Conservation (phyloP, 2,797 vertebrate species). For the Mormyrops boulengeri region DNA sequence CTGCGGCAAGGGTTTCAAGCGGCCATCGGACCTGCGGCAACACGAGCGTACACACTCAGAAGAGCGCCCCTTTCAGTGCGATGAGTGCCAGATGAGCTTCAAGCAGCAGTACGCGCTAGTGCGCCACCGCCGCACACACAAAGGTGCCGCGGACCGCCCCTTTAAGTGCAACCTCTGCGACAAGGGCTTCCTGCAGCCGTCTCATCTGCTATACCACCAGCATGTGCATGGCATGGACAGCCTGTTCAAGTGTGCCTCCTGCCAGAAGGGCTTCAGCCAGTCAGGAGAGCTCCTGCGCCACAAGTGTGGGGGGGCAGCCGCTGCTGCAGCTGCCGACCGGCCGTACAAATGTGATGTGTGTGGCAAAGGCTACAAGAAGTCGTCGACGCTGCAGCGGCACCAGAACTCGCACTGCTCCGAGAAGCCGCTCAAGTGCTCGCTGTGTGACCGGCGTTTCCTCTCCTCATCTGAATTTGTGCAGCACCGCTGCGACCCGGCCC, state of each 20-base stretch:
- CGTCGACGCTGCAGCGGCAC: conserved; percentile 90
- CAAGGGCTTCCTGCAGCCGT: conserved; percentile 93
- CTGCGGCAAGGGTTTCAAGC: conserved; percentile 91
- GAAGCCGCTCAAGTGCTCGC: conserved; percentile 91
- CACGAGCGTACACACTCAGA: conserved; percentile 94
- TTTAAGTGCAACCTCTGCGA: conserved; percentile 95
- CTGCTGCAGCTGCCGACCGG: conserved; percentile 69
- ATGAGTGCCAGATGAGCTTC: conserved; percentile 98
- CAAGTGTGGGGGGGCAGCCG: conserved; percentile 72
- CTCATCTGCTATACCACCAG: conserved; percentile 93
- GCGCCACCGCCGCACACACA: conserved; percentile 90
- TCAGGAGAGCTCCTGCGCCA: conserved; percentile 89
- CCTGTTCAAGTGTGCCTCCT: conserved; percentile 93
- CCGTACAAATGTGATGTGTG: conserved; percentile 92
- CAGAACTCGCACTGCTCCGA: conserved; percentile 88
- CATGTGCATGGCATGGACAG: conserved; percentile 93
- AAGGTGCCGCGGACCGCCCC: conserved; percentile 72
- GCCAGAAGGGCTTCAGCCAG: conserved; percentile 95
- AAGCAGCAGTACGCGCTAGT: conserved; percentile 93
- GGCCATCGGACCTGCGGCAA: conserved; percentile 90
- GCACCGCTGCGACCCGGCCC: conserved; percentile 88
- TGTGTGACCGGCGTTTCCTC: conserved; percentile 92
- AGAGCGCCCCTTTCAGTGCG: conserved; percentile 97
- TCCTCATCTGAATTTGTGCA: conserved; percentile 95
- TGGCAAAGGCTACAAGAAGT: conserved; percentile 91